Base-by-base conservation (phyloP, 2,797 vertebrate genomes). In the Oceanodroma leucorhoa region DNA sequence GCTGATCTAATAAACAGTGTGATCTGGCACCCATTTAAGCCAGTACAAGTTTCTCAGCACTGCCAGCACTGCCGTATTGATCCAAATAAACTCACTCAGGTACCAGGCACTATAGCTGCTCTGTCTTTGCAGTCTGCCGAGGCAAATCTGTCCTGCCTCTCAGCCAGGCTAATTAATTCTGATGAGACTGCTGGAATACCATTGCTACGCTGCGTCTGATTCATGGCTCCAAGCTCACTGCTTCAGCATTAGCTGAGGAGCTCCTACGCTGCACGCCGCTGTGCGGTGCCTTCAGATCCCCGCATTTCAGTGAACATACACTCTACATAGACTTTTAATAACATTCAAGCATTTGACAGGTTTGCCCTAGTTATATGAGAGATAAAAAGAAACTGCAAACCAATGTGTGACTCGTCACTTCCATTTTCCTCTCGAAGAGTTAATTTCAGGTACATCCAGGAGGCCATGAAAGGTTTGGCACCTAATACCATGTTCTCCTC, bases 371-470 rank as follows among this genome's bases (percentile, higher is more conserved):
- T 57, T 81, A 18, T 34, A 32, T 8, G 6, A 50, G 20, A 62
- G 32, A 51, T n/a, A 41, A 83, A 91, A 87, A 67, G 27, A 40
- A 91, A 45, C 26, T 41, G 32, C 20, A 80, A 73, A 80, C 18
- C 36, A 50, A 23, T 21, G 11, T 18, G 10, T 48, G 41, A 78
- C 17, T 89, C 8, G 2, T 48, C 2, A 9, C 62, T 86, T 93
- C n/a, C 22, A 11, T 46, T 71, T 88, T 61, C 11, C 12, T 94
- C 64, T 93, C 78, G 67, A 73, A 90, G 53, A 57, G 85, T 92
- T 94, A 88, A 97, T 70, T 91, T 87, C 92, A 81, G 85, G n/a
- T 51, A 76, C 83, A 84, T 87, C 79, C 76, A 94, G 78, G 72
- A 88, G 60, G 41, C 89, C 51, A 23, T 43, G 64, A 89, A 90